Evolutionary conservation across 2,888 invertebrate species (phyloP), one percentile per base, ranked within the genome.

Genomic region (Uropetala carovei): DNA sequence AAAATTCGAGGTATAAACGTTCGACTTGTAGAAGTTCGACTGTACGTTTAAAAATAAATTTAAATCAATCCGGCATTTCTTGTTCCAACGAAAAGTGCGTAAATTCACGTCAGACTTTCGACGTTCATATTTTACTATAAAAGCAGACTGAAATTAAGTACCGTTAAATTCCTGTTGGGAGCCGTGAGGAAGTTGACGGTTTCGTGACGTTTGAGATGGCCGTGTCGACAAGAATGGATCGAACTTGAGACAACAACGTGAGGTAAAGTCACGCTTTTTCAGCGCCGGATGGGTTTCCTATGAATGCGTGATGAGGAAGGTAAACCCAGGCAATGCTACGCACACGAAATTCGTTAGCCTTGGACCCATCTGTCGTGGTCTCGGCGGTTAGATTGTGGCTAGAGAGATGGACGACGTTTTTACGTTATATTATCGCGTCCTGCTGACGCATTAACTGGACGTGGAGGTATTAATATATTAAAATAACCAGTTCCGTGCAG

Each of bases 271-370:
- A 75, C 75, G 75, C 75, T 75, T 75, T n/a, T 27, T 16, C 7
- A 7, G 22, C 75, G 22, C 7, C 22, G 75, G 75, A 75, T 75
- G 75, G 75, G 22, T 75, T 75, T 75, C 75, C 75, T 27, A 27
- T 75, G 75, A 75, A n/a, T 75, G 75, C 75, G 75, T 22, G 75
- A 75, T 43, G 43, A 43, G 43, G 43, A 43, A 43, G 43, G 43
- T 43, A 43, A 43, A 43, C 43, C 43, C 43, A n/a, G n/a, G 43
- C 43, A n/a, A 22, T 10, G 75, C n/a, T 9, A 75, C 75, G 75
- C 75, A 75, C 75, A 11, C 75, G 22, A 27, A 75, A 75, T 22
- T 75, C 27, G n/a, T 75, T 75, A 75, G 75, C 75, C 75, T 75
- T 75, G 75, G 27, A n/a, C n/a, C 75, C 22, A 2, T 22, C 10